Evolutionary conservation across 2,113 vertebrate genomes (phyloP), one percentile per base, ranked within the genome.

Genomic region (Origma solitaria): DNA sequence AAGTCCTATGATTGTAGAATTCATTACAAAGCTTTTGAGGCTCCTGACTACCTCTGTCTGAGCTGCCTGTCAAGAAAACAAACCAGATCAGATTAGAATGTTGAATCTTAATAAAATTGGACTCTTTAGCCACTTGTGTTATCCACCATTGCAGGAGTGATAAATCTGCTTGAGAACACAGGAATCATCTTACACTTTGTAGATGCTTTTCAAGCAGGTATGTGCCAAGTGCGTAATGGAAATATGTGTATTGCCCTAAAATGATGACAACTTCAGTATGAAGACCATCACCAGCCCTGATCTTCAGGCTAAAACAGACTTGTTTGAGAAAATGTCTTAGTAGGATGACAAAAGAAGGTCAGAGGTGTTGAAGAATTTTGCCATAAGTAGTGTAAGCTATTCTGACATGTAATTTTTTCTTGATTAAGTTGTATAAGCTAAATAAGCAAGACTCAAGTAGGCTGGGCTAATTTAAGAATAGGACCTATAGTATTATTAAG

Each of bases 41-140:
- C 60, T 96, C 92, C 56, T 88, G 49, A 40, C 49, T 64, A 65
- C 27, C 6, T 86, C 42, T 92, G 71, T 96, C 12, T 84, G 51
- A 54, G 10, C 27, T 71, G n/a, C 82, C 87, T 87, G 61, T 94
- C n/a, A 96, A 95, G 85, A 95, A 76, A 93, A 92, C 22, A 60
- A 95, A 93, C 45, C 62, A 94, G 91, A 76, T 95, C 66, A 95
- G 75, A 88, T 86, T 84, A 80, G 91, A 69, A 96, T 47, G 60
- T 25, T 92, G 33, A 82, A 77, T 95, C 42, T 86, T 75, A 84
- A 13, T 27, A 58, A 79, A 94, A 62, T 31, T 88, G 25, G 56
- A 76, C 40, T 92, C 54, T 80, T 80, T 42, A 49, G 65, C 10
- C 53, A 71, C 64, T 96, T 95, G 31, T 94, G 31, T 68, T 86